Evolutionary conservation across 2,113 vertebrate species (phyloP), one percentile per base, ranked within the genome.

Genomic region (Chauna torquata): DNA sequence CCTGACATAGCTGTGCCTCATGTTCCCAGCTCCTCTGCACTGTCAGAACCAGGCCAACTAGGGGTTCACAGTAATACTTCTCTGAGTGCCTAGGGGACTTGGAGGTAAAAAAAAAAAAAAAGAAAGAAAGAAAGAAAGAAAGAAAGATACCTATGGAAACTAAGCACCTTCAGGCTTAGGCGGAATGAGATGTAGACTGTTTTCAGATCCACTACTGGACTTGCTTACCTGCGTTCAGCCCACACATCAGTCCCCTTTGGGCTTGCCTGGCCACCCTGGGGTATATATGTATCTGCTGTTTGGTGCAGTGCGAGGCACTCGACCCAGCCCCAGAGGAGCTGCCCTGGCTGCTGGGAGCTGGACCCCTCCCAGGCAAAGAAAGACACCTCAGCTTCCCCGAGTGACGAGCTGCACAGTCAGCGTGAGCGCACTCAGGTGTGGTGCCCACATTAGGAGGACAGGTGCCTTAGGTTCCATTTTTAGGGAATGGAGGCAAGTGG

Each of bases 231-330:
- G 38, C 52, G 28, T 23, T 78, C 42, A 79, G 12, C 71, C 16
- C 68, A 27, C 24, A 12, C 52, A 25, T 58, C 70, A 28, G 50
- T 40, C 17, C 12, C 25, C 86, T 52, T 44, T 38, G 90, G 34
- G 54, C 59, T 90, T 42, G 30, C 18, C 34, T 68, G 59, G 12
- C 50, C 3, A 0, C 47, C 32, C 47, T 68, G 36, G 28, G 13
- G 9, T 49, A 5, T 12, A 5, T 12, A 2, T 22, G 2, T 34
- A 36, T 44, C 23, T 74, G 30, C n/a, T 1, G 0, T 70, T 64
- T n/a, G 45, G 50, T 54, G 30, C 57, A 49, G 50, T 7, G 22
- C 34, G 28, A 64, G 61, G 42, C 50, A 44, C 34, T 45, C 14
- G 13, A 44, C 8, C 28, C 28, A 44, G 28, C 28, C 64, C 28